Percentiles rank a stretch among this genome's conserved stretches.
phyloP scores from a whole-genome alignment of 2,888 invertebrate species.

The Phasia obesa region DNA sequence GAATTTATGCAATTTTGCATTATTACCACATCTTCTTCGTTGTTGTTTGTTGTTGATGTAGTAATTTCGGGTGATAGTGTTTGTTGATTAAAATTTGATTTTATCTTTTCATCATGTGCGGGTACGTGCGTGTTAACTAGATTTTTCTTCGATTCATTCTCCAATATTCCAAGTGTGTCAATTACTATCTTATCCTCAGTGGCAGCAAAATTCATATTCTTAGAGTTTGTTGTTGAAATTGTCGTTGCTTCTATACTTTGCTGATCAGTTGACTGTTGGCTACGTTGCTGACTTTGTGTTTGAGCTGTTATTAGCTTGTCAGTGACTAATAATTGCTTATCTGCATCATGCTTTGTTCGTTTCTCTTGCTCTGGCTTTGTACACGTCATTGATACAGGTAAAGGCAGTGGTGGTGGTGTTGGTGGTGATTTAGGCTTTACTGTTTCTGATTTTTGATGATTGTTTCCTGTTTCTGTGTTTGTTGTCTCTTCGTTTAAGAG shows the following conservation, averaged over 20 bases:
- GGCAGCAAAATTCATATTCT: slow-evolving; percentile 27
- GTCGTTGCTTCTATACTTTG: neutral
- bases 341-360: slow-evolving; percentile 72
- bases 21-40: slow-evolving; percentile 44
- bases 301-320: slow-evolving; percentile 54
- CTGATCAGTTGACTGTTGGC: slow-evolving; percentile 7
- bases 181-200: slow-evolving; percentile 66
- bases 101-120: slow-evolving; percentile 30
- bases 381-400: slow-evolving; percentile 18
- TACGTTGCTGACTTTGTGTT: slow-evolving; percentile 32
- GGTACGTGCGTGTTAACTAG: slow-evolving; percentile 49
- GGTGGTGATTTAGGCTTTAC: slow-evolving; percentile 12
- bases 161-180: slow-evolving; percentile 65
- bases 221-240: slow-evolving; percentile 31
- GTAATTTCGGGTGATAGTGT: slow-evolving; percentile 18
- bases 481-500: slow-evolving; percentile 72
- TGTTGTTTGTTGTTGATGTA: slow-evolving; percentile 61
- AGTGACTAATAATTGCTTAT: slow-evolving; percentile 75
- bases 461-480: slow-evolving; percentile 41
- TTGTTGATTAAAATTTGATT: slow-evolving; percentile 68
- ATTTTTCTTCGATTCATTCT: slow-evolving; percentile 51
- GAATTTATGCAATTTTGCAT: slow-evolving; percentile 64
- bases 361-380: slow-evolving; percentile 15
- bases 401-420: neutral
- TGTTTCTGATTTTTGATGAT: slow-evolving; percentile 14